Percentiles rank a stretch among this genome's conserved stretches.
These are phyloP conservation scores for Ictalurus punctatus DNA, from an alignment of 2,113 vertebrate genomes.

Conservation along the genomic window DNA sequence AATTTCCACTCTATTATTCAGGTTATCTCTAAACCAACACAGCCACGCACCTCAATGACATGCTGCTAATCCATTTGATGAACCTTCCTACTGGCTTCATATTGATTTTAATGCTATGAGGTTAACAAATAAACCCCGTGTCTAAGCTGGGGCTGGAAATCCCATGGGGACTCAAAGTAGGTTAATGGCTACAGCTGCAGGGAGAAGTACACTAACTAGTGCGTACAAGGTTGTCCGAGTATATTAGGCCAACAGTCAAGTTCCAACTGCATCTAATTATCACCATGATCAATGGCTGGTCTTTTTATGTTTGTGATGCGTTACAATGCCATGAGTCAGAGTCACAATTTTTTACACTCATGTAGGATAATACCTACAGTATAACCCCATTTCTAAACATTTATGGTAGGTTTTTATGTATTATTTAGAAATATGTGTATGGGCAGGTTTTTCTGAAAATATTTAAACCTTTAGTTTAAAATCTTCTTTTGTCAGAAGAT, in stretches of 20 bases:
- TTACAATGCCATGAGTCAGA: neutral
- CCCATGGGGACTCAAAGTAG: constrained; percentile 49
- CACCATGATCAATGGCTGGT: neutral
- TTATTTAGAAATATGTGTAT: neutral
- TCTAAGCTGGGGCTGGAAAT: constrained; percentile 30
- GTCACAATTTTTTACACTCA: neutral
- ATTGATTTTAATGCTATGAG: constrained; percentile 33
- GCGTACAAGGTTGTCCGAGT: constrained; percentile 37
- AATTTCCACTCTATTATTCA: constrained; percentile 30
- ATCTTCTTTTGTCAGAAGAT: neutral
- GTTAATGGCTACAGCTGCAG: constrained; percentile 53
- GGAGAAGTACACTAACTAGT: constrained; percentile 36
- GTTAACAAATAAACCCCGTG: constrained; percentile 30
- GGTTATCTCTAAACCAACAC: constrained; percentile 42
- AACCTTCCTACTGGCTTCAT: constrained; percentile 34
- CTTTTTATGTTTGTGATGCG: neutral
- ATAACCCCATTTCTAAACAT: neutral
- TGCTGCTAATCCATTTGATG: constrained; percentile 43
- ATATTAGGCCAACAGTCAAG: constrained; percentile 37
- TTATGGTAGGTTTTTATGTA: neutral
- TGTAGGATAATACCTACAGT: neutral
- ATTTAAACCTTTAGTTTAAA: neutral
- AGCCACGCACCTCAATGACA: neutral
- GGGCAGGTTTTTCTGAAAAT: neutral
- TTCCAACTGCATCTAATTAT: constrained; percentile 26